Evolutionary conservation across 2,113 vertebrate species (phyloP), one percentile per base, ranked within the genome.

Genomic region (Isurus oxyrinchus): DNA sequence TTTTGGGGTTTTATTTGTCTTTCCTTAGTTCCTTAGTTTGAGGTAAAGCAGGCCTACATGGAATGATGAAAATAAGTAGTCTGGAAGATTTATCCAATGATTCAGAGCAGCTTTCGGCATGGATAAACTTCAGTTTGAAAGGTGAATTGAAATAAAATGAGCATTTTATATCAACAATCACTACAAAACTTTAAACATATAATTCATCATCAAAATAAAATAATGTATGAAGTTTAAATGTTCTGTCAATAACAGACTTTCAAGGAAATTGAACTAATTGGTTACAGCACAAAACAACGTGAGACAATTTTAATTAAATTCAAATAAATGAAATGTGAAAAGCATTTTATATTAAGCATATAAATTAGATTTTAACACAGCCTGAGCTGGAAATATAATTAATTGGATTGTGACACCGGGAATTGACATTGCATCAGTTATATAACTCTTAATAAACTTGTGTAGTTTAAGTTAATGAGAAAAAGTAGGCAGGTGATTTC

Each of bases 261-360:
- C n/a, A 94, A 25, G n/a, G 40, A 67, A 94, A 94, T 67, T 66
- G 59, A 94, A 94, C 61, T 66, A 67, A 94, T 94, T 94, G 63
- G 93, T 94, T 49, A 66, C n/a, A 67, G 93, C 57, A 67, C 93
- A 67, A 94, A 94, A 66, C 61, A 94, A 94, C 93, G 49, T 67
- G 40, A 94, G 61, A 94, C n/a, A 13, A 94, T 53, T 94, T 94
- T 67, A 94, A 94, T 67, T 63, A 66, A 63, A 44, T 94, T 94
- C 57, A 94, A 93, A 27, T 59, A 35, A 94, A 94, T 94, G 61
- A 63, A 94, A 94, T 44, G 93, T 67, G 93, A 94, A 94, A 94
- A 94, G 93, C 35, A 49, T 66, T 94, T 49, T 44, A 7, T 94
- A 44, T n/a, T 16, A 67, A 63, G 40, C 16, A 94, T 94, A 94